Evolutionary conservation across 1,140 invertebrate species (phyloP).

Genomic region (Adoxophyes honmai): DNA sequence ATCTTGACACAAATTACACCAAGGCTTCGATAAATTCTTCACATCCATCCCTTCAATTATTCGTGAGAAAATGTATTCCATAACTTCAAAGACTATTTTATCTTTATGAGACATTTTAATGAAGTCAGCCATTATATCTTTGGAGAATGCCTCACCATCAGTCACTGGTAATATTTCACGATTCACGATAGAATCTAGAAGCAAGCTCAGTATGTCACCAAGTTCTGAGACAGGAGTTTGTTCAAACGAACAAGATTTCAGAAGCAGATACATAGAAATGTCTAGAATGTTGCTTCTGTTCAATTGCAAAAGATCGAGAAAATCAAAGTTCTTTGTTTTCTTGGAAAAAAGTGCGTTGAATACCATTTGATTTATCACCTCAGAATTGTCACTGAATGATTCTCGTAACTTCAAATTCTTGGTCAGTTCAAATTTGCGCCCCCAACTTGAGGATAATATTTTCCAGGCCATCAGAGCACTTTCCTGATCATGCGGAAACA

Average conservation of each 20-base stretch:
- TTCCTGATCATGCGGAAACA: constrained; percentile 77
- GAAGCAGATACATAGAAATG: constrained; percentile 49
- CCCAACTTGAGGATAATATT: constrained; percentile 75
- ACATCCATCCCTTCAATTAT: constrained; percentile 55
- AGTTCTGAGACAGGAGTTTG: constrained; percentile 40
- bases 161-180: constrained; percentile 46
- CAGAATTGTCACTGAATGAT: constrained; percentile 46
- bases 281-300: constrained; percentile 50
- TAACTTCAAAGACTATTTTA: constrained; percentile 62
- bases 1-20: constrained; percentile 60
- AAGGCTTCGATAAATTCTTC: constrained; percentile 46
- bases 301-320: constrained; percentile 46
- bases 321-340: constrained; percentile 39
- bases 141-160: constrained; percentile 39
- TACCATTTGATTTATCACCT: constrained; percentile 48
- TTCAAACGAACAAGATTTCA: constrained; percentile 53
- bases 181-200: constrained; percentile 53
- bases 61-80: constrained; percentile 59
- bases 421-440: constrained; percentile 53
- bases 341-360: constrained; percentile 54
- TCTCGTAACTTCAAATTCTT: constrained; percentile 51
- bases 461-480: constrained; percentile 69
- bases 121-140: constrained; percentile 47
- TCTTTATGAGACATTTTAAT: constrained; percentile 50
- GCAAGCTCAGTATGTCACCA: constrained; percentile 38